Percentiles rank a stretch among this genome's conserved stretches.
phyloP scores from a whole-genome alignment of 2,113 vertebrate species.

The Columba janthina region DNA sequence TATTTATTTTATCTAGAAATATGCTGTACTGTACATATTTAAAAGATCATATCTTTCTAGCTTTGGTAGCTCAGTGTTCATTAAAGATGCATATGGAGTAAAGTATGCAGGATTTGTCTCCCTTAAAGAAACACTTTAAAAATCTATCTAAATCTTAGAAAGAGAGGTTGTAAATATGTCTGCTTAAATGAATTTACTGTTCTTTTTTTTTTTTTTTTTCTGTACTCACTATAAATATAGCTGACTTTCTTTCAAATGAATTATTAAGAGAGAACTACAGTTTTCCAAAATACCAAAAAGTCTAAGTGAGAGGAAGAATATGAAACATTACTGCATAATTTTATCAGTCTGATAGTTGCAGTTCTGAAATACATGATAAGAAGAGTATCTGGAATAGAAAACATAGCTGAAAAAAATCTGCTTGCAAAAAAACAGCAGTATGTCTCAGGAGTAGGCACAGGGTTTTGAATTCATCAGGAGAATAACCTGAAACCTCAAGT shows the following conservation, averaged over 20 bases:
- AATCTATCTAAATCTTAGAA: neutral
- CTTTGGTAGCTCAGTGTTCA: neutral
- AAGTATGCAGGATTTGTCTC: neutral
- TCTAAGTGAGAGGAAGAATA: neutral
- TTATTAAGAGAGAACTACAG: neutral
- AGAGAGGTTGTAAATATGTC: neutral
- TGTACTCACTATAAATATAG: neutral
- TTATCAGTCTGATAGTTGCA: neutral
- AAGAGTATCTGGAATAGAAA: neutral
- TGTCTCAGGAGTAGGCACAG: neutral
- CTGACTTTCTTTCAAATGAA: neutral
- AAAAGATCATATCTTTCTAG: neutral
- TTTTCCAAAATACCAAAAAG: neutral
- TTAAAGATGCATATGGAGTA: neutral
- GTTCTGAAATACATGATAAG: neutral
- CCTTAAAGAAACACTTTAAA: neutral
- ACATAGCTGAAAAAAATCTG: neutral
- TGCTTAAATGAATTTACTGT: neutral
- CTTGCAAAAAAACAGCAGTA: neutral
- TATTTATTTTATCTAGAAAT: neutral
- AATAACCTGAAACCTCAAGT: neutral
- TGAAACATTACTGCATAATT: neutral
- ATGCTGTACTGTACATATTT: neutral
- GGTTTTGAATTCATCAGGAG: neutral
- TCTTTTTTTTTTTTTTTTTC: neutral